Evolutionary conservation across 2,888 invertebrate species (phyloP).

Genomic region (Asteroscopus sphinx): DNA sequence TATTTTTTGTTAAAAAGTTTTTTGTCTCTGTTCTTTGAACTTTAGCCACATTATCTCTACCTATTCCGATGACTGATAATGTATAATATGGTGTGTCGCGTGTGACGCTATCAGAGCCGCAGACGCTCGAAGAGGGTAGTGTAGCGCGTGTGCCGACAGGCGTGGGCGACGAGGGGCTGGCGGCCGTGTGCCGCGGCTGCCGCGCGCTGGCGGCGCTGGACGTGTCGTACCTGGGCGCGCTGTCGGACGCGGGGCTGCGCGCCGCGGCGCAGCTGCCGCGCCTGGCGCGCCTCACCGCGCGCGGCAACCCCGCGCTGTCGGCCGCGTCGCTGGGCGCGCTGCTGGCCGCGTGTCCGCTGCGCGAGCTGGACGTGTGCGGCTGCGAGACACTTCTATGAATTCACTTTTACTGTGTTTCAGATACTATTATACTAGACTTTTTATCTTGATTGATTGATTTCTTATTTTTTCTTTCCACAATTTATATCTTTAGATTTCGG

Average conservation of each 20-base stretch:
- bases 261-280: slow-evolving; percentile 59
- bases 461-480: too few relatives aligned
- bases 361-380: too few relatives aligned
- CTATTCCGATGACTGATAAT: too few relatives aligned
- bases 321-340: slow-evolving; percentile 67
- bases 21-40: too few relatives aligned
- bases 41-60: too few relatives aligned
- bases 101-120: slow-evolving; percentile 20
- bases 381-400: too few relatives aligned
- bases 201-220: slow-evolving; percentile 69
- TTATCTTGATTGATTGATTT: too few relatives aligned
- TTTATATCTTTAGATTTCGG: too few relatives aligned
- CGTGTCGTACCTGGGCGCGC: slow-evolving; percentile 78
- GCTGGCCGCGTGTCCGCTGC: slow-evolving; percentile 66
- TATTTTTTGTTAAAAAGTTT: too few relatives aligned
- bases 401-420: too few relatives aligned
- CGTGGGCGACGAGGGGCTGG: slow-evolving; percentile 77
- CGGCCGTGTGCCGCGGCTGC: slow-evolving; percentile 71
- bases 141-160: slow-evolving; percentile 60
- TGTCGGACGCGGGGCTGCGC: slow-evolving; percentile 69
- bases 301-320: slow-evolving; percentile 71
- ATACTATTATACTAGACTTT: too few relatives aligned
- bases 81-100: slow-evolving; percentile 19
- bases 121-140: slow-evolving; percentile 20
- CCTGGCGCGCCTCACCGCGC: slow-evolving; percentile 63